Evolutionary conservation across 2,888 invertebrate species (phyloP).

Genomic region (Eugnorisma glareosa): DNA sequence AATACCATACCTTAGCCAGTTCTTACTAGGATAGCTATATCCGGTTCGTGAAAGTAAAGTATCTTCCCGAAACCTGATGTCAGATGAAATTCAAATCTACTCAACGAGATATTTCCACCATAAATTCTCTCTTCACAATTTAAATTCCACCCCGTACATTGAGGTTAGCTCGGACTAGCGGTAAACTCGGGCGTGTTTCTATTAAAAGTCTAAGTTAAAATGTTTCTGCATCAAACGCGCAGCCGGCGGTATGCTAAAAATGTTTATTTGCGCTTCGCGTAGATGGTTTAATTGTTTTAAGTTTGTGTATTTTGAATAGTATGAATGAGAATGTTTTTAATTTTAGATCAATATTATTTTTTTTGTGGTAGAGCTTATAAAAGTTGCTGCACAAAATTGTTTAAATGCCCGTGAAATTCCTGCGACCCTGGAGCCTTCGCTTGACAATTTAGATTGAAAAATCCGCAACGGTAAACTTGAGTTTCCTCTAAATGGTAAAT

Average conservation of each 20-base stretch:
- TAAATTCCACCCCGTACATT: conserved; percentile 25
- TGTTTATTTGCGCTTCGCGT: conserved; percentile 34
- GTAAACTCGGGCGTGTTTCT: conserved; percentile 49
- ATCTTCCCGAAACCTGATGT: background rate
- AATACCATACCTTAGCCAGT: background rate
- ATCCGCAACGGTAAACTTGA: background rate
- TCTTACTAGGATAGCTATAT: background rate
- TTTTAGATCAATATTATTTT: background rate
- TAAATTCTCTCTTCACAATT: conserved; percentile 29
- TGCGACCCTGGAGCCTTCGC: background rate
- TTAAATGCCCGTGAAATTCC: background rate
- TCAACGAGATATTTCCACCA: conserved; percentile 13
- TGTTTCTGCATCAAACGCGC: conserved; percentile 56
- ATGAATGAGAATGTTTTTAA: background rate
- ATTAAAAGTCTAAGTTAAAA: conserved; percentile 57
- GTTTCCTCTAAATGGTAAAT: background rate
- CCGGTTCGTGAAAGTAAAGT: background rate
- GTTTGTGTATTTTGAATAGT: conserved; percentile 29
- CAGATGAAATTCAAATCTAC: conserved; percentile 3
- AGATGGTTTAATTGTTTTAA: conserved; percentile 11
- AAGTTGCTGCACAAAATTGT: background rate
- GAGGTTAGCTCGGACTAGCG: conserved; percentile 27
- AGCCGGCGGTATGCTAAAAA: conserved; percentile 50
- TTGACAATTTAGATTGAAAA: background rate
- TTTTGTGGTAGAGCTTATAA: background rate